Base-by-base conservation (phyloP, 2,113 vertebrate species). In the Siniperca chuatsi region DNA sequence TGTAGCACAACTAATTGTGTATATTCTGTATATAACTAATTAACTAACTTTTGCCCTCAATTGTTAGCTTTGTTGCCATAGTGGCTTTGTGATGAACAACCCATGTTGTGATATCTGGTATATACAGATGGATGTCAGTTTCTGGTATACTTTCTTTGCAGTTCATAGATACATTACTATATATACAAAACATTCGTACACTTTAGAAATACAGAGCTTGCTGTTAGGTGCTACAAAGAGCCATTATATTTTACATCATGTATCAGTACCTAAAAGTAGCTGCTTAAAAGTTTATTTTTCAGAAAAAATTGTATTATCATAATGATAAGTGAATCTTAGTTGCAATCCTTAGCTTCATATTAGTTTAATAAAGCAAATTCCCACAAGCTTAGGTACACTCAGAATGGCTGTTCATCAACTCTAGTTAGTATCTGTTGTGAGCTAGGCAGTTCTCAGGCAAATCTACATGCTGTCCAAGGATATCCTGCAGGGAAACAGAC, bases 401-500 rank as follows among this genome's bases (percentile, higher is more conserved):
- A 78, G 60, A 87, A 23, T 48, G 40, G 72, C 64, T 62, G n/a
- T 15, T 18, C 6, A 5, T 62, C 25, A 37, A 58, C 78, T 57
- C 21, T 46, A 62, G 72, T 42, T 74, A 50, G 65, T 65, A 25
- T 72, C 64, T 70, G 64, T 61, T 48, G 57, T 70, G 48, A 64
- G 71, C 83, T 67, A 29, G 65, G 78, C 79, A 50, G 60, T 62
- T 85, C 85, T 29, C 29, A 29, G 29, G 74, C 84, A 87, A 90
- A 89, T 65, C 70, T 70, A 79, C 86, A 84, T 79, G 86, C 77
- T 87, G 87, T 92, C 88, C 83, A 86, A 93, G 93, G 91, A 94
- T 90, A 93, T 94, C 91, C 93, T 94, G 81, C 90, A 87, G 88
- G 92, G 85, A 92, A 95, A 93, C 75, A n/a, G 84, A 92, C 89